Conservation (phyloP, 2,888 invertebrate genomes). For the Patella pellucida region DNA sequence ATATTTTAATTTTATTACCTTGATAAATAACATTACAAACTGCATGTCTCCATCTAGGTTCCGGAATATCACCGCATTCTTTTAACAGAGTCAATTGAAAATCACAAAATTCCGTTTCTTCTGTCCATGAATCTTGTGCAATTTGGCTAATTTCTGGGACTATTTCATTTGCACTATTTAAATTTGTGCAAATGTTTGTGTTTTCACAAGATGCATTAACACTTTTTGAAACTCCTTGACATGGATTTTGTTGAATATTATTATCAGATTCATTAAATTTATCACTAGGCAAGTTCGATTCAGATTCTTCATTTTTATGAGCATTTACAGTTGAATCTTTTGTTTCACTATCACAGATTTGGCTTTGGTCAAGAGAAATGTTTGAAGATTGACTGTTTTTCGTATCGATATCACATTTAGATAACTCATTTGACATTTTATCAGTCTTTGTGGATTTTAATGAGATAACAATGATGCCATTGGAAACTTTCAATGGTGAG, state of each 20-base stretch:
- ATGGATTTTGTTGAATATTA: not conserved
- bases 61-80: constrained; percentile 51
- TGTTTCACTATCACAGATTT: not conserved
- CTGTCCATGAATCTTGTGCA: not conserved
- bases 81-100: constrained; percentile 30
- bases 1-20: constrained; percentile 37
- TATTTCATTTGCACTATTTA: not conserved
- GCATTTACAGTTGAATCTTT: not conserved
- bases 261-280: not conserved
- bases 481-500: constrained; percentile 58
- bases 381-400: not conserved
- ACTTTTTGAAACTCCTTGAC: not conserved
- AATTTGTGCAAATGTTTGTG: not conserved
- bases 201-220: not conserved
- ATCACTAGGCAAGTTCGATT: not conserved
- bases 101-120: not conserved
- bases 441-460: not conserved
- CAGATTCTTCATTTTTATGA: not conserved
- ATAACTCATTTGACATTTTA: not conserved
- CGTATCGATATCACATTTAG: not conserved
- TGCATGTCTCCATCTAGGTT: constrained; percentile 70
- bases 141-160: constrained; percentile 2
- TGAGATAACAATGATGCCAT: not conserved
- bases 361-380: not conserved
- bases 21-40: constrained; percentile 49